A percentile compares a stretch with the other conserved stretches of the same genome.
Evolutionary conservation across 2,797 vertebrate genomes (phyloP).

Genomic region (Halcyon smyrnensis): DNA sequence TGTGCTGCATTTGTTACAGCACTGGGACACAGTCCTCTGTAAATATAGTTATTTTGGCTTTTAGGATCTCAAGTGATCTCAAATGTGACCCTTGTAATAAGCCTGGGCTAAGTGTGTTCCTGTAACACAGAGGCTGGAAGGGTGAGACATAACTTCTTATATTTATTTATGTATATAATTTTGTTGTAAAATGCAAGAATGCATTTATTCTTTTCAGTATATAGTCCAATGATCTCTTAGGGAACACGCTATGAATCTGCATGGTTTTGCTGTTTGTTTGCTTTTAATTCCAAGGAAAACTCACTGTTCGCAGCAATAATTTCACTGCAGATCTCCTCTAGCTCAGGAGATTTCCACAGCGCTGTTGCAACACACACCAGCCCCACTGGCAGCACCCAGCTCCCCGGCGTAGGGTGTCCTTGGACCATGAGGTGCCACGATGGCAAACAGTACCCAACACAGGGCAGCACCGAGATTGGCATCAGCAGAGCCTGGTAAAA

Average conservation of each 20-base stretch:
- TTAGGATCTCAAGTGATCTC: neutral
- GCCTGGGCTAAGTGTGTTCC: neutral
- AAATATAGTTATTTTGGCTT: slow-evolving; percentile 2
- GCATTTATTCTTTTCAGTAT: accelerated
- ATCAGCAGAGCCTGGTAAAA: accelerated
- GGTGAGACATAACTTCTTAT: accelerated
- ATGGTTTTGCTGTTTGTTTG: accelerated
- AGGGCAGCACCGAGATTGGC: accelerated
- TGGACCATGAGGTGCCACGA: accelerated
- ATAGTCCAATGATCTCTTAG: accelerated
- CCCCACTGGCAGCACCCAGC: neutral
- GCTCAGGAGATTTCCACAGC: accelerated
- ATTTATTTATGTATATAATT: neutral
- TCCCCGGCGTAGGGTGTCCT: accelerated
- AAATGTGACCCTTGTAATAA: neutral
- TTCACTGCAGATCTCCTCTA: accelerated
- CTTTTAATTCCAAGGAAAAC: neutral
- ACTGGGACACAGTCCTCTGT: neutral
- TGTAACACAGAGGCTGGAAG: neutral
- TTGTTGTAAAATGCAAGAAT: accelerated
- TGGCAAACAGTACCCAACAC: accelerated
- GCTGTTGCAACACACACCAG: accelerated
- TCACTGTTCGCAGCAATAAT: accelerated
- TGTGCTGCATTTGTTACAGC: neutral
- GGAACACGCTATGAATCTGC: accelerated